A percentile compares a stretch with the other conserved stretches of the same genome.
Conservation (phyloP, 1,140 invertebrate genomes). For the Drosophila mojavensis region DNA sequence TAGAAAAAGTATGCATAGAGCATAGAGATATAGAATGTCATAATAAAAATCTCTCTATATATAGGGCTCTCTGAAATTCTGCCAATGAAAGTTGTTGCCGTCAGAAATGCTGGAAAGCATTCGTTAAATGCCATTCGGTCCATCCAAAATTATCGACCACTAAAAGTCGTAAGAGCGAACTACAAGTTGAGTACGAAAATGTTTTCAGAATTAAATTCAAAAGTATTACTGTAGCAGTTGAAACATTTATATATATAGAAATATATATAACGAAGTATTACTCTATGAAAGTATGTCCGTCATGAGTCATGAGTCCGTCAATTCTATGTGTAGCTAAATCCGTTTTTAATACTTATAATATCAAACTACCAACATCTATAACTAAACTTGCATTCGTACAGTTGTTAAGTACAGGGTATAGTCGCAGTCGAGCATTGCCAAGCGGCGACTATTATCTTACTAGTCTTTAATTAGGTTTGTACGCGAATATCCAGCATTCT, state of each 20-base stretch:
- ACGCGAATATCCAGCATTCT: background rate
- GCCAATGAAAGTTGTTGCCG: slow-evolving; percentile 44
- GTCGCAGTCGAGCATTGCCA: slow-evolving; percentile 17
- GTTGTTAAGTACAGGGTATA: slow-evolving; percentile 15
- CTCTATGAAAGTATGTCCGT: slow-evolving; percentile 17
- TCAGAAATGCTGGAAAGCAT: slow-evolving; percentile 31
- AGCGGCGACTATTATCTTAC: slow-evolving; percentile 28
- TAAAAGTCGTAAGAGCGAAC: slow-evolving; percentile 11
- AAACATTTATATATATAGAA: background rate
- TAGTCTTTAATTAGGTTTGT: slow-evolving; percentile 24
- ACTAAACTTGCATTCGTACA: slow-evolving; percentile 7
- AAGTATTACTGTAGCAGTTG: slow-evolving; percentile 13
- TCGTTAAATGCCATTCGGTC: slow-evolving; percentile 23
- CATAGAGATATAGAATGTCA: background rate
- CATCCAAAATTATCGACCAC: slow-evolving; percentile 39
- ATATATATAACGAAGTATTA: slow-evolving; percentile 5
- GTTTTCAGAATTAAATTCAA: background rate
- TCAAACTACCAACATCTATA: background rate
- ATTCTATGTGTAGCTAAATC: slow-evolving; percentile 22
- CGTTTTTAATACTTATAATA: background rate
- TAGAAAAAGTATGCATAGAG: background rate
- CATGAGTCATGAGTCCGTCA: slow-evolving; percentile 3
- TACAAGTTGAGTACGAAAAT: slow-evolving; percentile 6
- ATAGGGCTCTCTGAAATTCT: slow-evolving; percentile 17
- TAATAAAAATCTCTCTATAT: background rate